phyloP scores from a whole-genome alignment of 2,113 vertebrate species.

The Pyrgilauda ruficollis region DNA sequence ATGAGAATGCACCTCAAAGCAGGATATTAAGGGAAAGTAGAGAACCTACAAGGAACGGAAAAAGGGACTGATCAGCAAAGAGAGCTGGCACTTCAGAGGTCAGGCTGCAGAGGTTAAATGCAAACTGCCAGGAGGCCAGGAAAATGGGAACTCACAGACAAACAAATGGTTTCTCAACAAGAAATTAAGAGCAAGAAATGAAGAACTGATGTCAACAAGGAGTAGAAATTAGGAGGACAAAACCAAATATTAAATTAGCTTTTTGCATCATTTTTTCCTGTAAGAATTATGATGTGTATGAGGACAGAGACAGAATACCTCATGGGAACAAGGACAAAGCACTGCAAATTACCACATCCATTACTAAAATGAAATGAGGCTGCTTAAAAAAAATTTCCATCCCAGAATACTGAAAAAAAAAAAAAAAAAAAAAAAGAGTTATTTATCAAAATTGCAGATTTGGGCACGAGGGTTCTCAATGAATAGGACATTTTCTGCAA shows the following conservation, averaged over 20 bases:
- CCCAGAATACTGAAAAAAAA: not conserved
- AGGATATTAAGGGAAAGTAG: conserved; percentile 53
- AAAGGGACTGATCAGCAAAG: conserved; percentile 50
- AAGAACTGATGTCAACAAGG: conserved; percentile 11
- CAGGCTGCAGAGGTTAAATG: not conserved
- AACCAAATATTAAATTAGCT: conserved; percentile 13
- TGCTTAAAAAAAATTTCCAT: conserved; percentile 32
- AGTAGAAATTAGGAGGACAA: conserved; percentile 5
- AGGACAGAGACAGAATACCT: conserved; percentile 48
- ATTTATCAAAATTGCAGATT: conserved; percentile 44
- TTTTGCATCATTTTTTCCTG: conserved; percentile 52
- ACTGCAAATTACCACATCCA: conserved; percentile 56
- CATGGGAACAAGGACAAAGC: conserved; percentile 51
- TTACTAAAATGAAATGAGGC: conserved; percentile 50
- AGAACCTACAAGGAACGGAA: conserved; percentile 63
- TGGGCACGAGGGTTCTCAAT: not conserved
- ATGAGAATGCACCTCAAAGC: conserved; percentile 63
- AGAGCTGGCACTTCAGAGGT: conserved; percentile 15
- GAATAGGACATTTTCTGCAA: conserved; percentile 34
- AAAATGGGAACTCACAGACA: conserved; percentile 27
- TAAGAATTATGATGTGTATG: conserved; percentile 3
- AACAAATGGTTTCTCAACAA: conserved; percentile 44
- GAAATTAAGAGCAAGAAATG: conserved; percentile 18
- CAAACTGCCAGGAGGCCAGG: conserved; percentile 23
- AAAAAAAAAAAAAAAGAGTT: conserved; percentile 19